Evolutionary conservation across 1,140 invertebrate genomes (phyloP).

Genomic region (Adoxophyes honmai): DNA sequence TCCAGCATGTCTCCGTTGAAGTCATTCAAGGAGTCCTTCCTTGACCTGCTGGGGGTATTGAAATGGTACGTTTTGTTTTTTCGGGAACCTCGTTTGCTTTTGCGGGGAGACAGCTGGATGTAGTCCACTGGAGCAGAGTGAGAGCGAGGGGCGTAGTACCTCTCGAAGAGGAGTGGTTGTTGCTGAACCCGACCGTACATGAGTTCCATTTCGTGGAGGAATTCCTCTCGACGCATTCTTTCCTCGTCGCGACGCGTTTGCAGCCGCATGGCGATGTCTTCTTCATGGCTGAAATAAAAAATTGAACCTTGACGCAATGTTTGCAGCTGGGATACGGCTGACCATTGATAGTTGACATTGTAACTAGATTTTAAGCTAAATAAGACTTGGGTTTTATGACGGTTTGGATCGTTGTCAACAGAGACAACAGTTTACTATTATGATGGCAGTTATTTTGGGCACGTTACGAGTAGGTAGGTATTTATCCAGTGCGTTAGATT

Average conservation of each 20-base stretch:
- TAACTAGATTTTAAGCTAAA: too few relatives aligned
- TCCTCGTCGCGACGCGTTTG: slow-evolving; percentile 82
- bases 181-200: slow-evolving; percentile 83
- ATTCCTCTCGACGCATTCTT: slow-evolving; percentile 80
- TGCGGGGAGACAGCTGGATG: slow-evolving; percentile 51
- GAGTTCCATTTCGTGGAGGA: slow-evolving; percentile 82
- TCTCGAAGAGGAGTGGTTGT: slow-evolving; percentile 84
- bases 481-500: too few relatives aligned
- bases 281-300: slow-evolving; percentile 77
- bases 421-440: too few relatives aligned
- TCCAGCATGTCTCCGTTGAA: slow-evolving; percentile 70
- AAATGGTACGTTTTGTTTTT: slow-evolving; percentile 51
- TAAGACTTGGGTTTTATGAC: too few relatives aligned
- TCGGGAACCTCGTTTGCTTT: slow-evolving; percentile 41
- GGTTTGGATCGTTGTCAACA: too few relatives aligned
- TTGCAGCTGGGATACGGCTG: too few relatives aligned
- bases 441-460: too few relatives aligned
- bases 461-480: too few relatives aligned
- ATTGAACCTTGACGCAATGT: too few relatives aligned
- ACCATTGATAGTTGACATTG: too few relatives aligned
- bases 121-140: slow-evolving; percentile 38
- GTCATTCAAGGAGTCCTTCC: slow-evolving; percentile 77
- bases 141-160: slow-evolving; percentile 80
- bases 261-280: slow-evolving; percentile 81
- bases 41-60: slow-evolving; percentile 36